Conservation (phyloP, 1,140 invertebrate genomes). For the Bombus waltoni region DNA sequence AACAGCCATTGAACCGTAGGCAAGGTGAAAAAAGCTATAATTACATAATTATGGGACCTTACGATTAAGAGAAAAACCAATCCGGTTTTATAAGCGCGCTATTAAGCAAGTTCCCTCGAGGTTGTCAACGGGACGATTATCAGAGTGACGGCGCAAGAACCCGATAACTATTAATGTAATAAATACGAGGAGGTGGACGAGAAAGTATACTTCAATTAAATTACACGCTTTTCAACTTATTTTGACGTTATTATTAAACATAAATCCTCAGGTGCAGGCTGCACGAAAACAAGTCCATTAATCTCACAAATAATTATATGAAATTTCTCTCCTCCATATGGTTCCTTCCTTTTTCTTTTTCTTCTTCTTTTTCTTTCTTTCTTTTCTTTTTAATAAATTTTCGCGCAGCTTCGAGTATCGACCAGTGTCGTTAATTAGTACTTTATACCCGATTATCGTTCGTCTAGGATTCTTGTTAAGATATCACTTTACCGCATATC, state of each 20-base stretch:
- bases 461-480: background rate
- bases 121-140: slow-evolving; percentile 54
- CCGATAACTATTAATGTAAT: slow-evolving; percentile 35
- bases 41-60: slow-evolving; percentile 65
- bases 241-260: slow-evolving; percentile 1
- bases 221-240: slow-evolving; percentile 9
- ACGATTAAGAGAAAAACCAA: slow-evolving; percentile 52
- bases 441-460: slow-evolving; percentile 6
- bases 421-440: background rate
- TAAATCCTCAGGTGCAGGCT: background rate
- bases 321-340: background rate
- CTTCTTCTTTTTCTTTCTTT: too few species aligned
- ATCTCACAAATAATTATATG: background rate
- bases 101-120: slow-evolving; percentile 46
- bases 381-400: background rate
- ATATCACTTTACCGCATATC: slow-evolving; percentile 27
- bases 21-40: slow-evolving; percentile 51
- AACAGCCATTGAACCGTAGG: slow-evolving; percentile 42
- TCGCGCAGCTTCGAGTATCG: background rate
- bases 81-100: slow-evolving; percentile 54
- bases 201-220: slow-evolving; percentile 30
- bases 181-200: background rate
- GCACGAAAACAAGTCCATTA: too few species aligned
- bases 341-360: too few species aligned
- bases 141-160: slow-evolving; percentile 38